Evolutionary conservation across 2,888 invertebrate genomes (phyloP).

Genomic region (Leptodirus hochenwartii): DNA sequence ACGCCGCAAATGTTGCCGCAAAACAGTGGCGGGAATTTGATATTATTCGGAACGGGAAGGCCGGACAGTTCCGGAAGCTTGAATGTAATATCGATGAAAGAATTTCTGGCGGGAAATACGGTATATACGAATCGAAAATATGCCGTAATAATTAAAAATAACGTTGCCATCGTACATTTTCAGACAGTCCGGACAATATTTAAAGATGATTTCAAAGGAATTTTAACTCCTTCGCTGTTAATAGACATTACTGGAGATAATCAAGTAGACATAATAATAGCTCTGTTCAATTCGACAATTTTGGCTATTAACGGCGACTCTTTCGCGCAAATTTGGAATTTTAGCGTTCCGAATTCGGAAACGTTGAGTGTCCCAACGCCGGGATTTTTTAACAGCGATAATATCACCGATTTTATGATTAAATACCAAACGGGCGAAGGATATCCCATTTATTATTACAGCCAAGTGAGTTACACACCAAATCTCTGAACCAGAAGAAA

Average conservation of each 20-base stretch:
- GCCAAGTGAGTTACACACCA: constrained; percentile 39
- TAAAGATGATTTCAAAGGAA: constrained; percentile 40
- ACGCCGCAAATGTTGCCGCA: constrained; percentile 47
- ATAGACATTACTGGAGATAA: constrained; percentile 55
- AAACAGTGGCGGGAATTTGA: constrained; percentile 38
- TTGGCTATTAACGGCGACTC: constrained; percentile 52
- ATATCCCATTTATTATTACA: constrained; percentile 56
- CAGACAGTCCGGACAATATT: constrained; percentile 10
- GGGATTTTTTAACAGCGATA: constrained; percentile 60
- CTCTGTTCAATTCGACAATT: constrained; percentile 53
- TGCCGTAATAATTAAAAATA: not conserved
- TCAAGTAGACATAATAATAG: constrained; percentile 50
- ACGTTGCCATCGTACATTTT: constrained; percentile 1
- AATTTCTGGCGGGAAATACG: constrained; percentile 31
- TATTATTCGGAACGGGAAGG: constrained; percentile 57
- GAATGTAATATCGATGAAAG: constrained; percentile 39
- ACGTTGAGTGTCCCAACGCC: constrained; percentile 60
- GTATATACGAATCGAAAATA: constrained; percentile 19
- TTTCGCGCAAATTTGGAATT: constrained; percentile 54
- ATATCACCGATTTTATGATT: constrained; percentile 59
- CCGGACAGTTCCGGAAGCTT: constrained; percentile 53
- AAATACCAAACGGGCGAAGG: constrained; percentile 48
- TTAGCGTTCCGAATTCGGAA: constrained; percentile 43
- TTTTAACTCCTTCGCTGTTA: constrained; percentile 45
- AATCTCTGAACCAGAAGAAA: constrained; percentile 7